A percentile compares a stretch with the other conserved stretches of the same genome.
Conservation (phyloP, 1,140 invertebrate species). For the Zaprionus africanus region DNA sequence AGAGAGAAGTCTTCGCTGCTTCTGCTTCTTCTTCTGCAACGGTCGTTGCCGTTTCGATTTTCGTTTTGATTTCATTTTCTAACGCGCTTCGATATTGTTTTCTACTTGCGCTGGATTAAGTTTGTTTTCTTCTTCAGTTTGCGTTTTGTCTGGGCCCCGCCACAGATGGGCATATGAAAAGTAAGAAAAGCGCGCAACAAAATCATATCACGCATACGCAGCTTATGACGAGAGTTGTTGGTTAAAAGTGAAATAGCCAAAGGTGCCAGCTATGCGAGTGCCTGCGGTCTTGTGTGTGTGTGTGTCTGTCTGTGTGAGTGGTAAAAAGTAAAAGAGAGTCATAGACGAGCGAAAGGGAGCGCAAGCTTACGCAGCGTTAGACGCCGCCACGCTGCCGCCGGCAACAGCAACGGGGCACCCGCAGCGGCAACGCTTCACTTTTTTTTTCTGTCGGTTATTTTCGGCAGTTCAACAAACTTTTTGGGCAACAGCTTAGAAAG, state of each 20-base stretch:
- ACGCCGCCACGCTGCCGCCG: constrained; percentile 12
- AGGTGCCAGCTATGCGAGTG: constrained; percentile 4
- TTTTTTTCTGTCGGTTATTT: constrained; percentile 50
- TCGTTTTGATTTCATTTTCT: constrained; percentile 77
- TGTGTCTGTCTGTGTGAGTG: constrained; percentile 24
- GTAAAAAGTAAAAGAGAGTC: constrained; percentile 63
- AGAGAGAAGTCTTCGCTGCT: neutral
- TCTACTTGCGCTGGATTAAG: constrained; percentile 52
- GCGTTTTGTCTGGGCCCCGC: neutral
- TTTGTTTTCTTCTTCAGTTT: constrained; percentile 10
- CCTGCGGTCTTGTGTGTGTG: too few species aligned
- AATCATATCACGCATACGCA: constrained; percentile 78
- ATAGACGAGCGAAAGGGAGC: constrained; percentile 42
- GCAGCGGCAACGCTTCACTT: constrained; percentile 65
- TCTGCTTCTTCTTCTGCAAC: constrained; percentile 43
- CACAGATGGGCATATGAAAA: constrained; percentile 48
- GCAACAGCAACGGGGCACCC: neutral
- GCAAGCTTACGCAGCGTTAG: constrained; percentile 40
- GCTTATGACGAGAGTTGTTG: constrained; percentile 53
- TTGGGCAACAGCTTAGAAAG: constrained; percentile 48
- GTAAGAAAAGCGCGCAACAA: constrained; percentile 46
- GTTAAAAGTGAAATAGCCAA: constrained; percentile 70
- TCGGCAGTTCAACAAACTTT: constrained; percentile 75
- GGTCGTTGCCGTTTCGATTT: constrained; percentile 75
- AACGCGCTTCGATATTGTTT: constrained; percentile 61